Percentiles rank a stretch among this genome's conserved stretches.
Conservation (phyloP, 2,113 vertebrate species). For the Mystacornis crossleyi region DNA sequence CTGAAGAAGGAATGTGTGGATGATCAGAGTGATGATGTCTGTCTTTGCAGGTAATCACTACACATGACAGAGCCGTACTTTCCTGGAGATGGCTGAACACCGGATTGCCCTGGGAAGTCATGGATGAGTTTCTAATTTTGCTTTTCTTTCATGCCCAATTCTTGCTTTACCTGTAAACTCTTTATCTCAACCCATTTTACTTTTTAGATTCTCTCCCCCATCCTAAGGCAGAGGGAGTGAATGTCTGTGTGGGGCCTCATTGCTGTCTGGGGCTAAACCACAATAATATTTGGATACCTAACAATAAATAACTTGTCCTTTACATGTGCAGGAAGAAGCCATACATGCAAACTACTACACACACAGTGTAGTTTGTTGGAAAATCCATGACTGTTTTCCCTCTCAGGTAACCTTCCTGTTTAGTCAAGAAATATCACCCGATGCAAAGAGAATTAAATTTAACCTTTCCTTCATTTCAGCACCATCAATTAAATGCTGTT, state of each 20-base stretch:
- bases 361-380: rapidly evolving
- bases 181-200: neutral
- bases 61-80: neutral
- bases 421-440: neutral
- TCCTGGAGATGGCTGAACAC: neutral
- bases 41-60: neutral
- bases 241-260: rapidly evolving
- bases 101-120: neutral
- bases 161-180: neutral
- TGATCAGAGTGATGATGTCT: neutral
- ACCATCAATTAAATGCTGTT: neutral
- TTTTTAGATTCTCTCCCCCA: neutral
- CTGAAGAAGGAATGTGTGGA: too few species aligned
- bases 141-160: neutral
- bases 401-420: neutral
- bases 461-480: neutral
- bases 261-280: neutral
- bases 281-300: neutral
- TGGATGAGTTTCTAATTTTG: neutral
- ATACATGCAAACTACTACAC: rapidly evolving
- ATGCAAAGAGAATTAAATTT: neutral
- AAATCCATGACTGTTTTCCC: neutral
- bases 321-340: neutral
- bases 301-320: neutral
- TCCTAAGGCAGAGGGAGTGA: neutral